Percentiles rank a stretch among this genome's conserved stretches.
Evolutionary conservation across 1,140 invertebrate genomes (phyloP).

Genomic region (Teleopsis dalmanni): DNA sequence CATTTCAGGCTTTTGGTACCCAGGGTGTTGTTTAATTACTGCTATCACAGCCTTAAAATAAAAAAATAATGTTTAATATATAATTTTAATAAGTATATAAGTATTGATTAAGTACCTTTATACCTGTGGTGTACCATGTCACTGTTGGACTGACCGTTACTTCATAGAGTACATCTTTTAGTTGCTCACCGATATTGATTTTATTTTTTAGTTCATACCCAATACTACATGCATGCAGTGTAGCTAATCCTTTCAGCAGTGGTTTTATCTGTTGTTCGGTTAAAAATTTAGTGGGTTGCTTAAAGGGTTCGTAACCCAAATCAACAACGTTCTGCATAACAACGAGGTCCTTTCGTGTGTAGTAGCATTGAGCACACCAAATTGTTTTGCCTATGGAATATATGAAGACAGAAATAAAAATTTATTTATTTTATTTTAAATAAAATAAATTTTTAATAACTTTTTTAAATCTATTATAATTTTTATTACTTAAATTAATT

Average conservation of each 20-base stretch:
- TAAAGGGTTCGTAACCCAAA: conserved; percentile 31
- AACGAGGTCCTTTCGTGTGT: conserved; percentile 35
- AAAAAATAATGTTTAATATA: background rate
- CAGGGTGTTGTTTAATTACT: conserved; percentile 25
- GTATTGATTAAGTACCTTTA: conserved; percentile 16
- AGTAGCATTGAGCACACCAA: conserved; percentile 44
- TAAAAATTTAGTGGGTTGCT: conserved; percentile 14
- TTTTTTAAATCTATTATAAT: no score
- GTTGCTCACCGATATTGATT: conserved; percentile 34
- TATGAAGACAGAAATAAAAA: no score
- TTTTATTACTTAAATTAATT: no score
- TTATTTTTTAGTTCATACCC: conserved; percentile 29
- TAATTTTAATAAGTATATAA: background rate
- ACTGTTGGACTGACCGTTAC: conserved; percentile 24
- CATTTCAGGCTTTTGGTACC: conserved; percentile 10
- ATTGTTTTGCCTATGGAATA: conserved; percentile 19
- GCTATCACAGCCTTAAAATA: conserved; percentile 23
- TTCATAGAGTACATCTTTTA: conserved; percentile 27
- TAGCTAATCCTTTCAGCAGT: conserved; percentile 37
- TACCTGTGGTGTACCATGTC: conserved; percentile 27
- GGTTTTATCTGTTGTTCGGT: conserved; percentile 28
- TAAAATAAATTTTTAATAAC: no score
- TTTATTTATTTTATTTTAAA: no score
- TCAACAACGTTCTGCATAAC: conserved; percentile 44
- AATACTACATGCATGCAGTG: conserved; percentile 41